Conservation (phyloP, 2,113 vertebrate species). For the Hyperoodon ampullatus region DNA sequence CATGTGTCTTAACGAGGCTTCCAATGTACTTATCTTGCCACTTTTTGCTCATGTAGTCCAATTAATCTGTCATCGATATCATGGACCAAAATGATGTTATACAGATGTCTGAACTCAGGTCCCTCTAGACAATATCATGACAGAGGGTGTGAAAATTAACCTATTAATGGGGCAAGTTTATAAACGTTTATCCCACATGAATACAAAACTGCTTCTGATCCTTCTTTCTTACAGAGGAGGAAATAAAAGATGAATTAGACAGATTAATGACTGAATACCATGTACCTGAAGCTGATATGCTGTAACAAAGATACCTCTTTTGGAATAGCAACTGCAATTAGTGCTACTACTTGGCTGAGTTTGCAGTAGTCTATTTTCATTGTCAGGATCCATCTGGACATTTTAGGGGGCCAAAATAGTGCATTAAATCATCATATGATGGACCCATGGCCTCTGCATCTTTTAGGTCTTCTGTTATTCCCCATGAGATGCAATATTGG, state of each 20-base stretch:
- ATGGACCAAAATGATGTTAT: neutral
- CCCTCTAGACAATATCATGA: neutral
- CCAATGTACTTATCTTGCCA: neutral
- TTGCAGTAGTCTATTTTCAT: neutral
- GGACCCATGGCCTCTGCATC: neutral
- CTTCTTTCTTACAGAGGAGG: neutral
- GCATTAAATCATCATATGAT: neutral
- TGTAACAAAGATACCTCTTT: neutral
- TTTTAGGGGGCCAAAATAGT: neutral
- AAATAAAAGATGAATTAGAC: neutral
- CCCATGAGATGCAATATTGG: neutral
- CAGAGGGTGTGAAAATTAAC: neutral
- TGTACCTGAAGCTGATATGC: neutral
- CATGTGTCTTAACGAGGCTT: neutral
- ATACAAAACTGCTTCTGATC: neutral
- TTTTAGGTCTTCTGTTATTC: neutral
- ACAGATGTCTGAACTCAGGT: neutral
- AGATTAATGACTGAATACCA: neutral
- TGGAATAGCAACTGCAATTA: neutral
- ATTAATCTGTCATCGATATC: neutral
- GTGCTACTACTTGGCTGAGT: neutral
- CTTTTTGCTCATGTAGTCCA: neutral
- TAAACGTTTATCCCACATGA: neutral
- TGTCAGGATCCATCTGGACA: neutral
- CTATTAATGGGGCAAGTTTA: neutral